Percentiles rank a stretch among this genome's conserved stretches.
Evolutionary conservation across 64 coral and sea anemone genomes (phyloP).

Genomic region (Trachythela sp.): DNA sequence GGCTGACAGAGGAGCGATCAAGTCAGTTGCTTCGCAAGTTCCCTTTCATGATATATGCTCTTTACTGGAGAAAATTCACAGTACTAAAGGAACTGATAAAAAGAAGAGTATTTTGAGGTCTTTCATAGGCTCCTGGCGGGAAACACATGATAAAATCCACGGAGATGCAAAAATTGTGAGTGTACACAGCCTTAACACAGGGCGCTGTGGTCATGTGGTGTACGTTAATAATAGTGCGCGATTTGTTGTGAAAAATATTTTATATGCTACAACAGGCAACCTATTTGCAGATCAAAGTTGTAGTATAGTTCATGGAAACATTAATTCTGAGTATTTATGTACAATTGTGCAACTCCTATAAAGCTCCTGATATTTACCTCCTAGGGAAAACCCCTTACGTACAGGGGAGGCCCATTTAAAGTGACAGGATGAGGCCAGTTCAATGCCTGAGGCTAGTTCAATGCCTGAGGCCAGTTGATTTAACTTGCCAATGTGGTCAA

Average conservation of each 20-base stretch:
- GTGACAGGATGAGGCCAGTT: no score
- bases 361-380: no score
- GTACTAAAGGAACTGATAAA: constrained; percentile 69
- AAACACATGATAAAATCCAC: constrained; percentile 68
- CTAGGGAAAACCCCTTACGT: no score
- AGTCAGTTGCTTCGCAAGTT: constrained; percentile 64
- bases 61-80: constrained; percentile 72
- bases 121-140: constrained; percentile 65
- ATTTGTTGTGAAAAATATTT: neutral
- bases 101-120: constrained; percentile 72
- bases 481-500: no score
- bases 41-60: constrained; percentile 81
- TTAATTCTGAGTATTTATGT: no score
- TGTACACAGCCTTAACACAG: neutral
- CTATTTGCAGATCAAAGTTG: no score
- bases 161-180: constrained; percentile 68
- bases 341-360: no score
- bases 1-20: constrained; percentile 17
- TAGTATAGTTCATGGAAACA: no score
- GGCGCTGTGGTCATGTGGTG: neutral
- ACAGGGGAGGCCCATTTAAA: no score
- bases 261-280: no score
- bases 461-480: no score
- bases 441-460: no score
- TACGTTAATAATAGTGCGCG: neutral